Base-by-base conservation (phyloP, 2,888 invertebrate genomes). In the Lamellibrachia satsuma region DNA sequence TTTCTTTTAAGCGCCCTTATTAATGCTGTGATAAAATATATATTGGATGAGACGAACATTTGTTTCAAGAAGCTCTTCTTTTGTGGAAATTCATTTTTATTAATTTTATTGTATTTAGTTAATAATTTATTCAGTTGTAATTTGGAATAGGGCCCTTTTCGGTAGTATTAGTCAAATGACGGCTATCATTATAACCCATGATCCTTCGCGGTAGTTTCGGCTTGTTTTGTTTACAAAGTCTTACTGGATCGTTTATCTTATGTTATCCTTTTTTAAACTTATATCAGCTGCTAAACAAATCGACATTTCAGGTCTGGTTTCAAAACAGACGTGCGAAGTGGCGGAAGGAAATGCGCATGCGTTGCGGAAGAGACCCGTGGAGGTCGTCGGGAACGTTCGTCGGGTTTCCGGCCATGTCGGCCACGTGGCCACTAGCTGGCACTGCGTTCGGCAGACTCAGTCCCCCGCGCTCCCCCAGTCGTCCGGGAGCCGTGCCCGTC, bases 291-390 rank as follows among this genome's bases (percentile, higher is more conserved):
- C 75, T 6, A 6, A 15, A 22, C 75, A 22, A 75, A 75, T 75
- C 75, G n/a, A 75, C n/a, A 75, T 22, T 75, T 22, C 75, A 75
- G 75, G 75, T 75, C 75, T 75, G 75, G 75, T 75, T 75, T 75
- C 75, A 75, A 75, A 75, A 75, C 75, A 75, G 75, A 75, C 75
- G 75, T 22, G 75, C 75, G 75, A 75, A 75, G n/a, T 75, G 75
- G 75, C 75, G 75, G 22, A 75, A 75, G 75, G 60, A 75, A 90
- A 39, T 94, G 52, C 93, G 94, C 57, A 60, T 93, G 91, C 93
- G 93, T n/a, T 91, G 93, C 22, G 93, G 94, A 11, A 93, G 92
- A 15, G 93, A 93, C 90, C 91, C 92, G 55, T 93, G 93, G 94
- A 91, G 92, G 52, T 52, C 92, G 2, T 39, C 92, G 27, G 92